Base-by-base conservation (phyloP, 23 tunicate genomes). In the Pegea sp. region DNA sequence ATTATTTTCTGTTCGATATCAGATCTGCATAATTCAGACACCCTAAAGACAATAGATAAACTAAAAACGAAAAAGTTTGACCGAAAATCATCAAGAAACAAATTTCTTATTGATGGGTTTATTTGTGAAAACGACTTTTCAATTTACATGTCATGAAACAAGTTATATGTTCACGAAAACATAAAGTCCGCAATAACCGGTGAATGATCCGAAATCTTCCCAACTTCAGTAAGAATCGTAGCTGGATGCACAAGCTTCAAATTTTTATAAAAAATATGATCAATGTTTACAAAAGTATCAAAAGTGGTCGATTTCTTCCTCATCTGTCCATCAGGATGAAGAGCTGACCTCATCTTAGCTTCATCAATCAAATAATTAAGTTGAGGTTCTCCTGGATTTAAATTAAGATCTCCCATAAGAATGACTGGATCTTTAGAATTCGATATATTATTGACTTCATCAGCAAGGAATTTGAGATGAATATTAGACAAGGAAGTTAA, bases 381-480 rank as follows among this genome's bases (percentile, higher is more conserved):
- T 34, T 81, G 63, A 20, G 75, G 42, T 56, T 81, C 81, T 22
- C 24, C 42, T 29, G 93, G 93, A 33, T 72, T 81, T 18, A 71
- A 11, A 48, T 81, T 81, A 29, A 81, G 66, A 33, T 81, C 93
- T 8, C 93, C 93, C 70, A 81, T 72, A 1, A 73, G 61, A 18
- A 81, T 60, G 20, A 67, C 68, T 7, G 93, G 81, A 8, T 58
- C 60, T 7, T 28, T 20, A 1, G 29, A 13, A 4, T 26, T 33
- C 0, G 50, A 22, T 3, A 26, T 8, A 11, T 8, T 18, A 5
- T 26, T 33, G 20, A 67, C 60, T 50, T 66, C 49, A 8, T 57
- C 49, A 22, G 48, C 68, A 28, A 81, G 2, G n/a, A 66, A 65
- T 27, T 66, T 22, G 43, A 72, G 61, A 49, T 81, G 93, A 2